Evolutionary conservation across 2,888 invertebrate species (phyloP).

Genomic region (Leptarthrus brevirostris): DNA sequence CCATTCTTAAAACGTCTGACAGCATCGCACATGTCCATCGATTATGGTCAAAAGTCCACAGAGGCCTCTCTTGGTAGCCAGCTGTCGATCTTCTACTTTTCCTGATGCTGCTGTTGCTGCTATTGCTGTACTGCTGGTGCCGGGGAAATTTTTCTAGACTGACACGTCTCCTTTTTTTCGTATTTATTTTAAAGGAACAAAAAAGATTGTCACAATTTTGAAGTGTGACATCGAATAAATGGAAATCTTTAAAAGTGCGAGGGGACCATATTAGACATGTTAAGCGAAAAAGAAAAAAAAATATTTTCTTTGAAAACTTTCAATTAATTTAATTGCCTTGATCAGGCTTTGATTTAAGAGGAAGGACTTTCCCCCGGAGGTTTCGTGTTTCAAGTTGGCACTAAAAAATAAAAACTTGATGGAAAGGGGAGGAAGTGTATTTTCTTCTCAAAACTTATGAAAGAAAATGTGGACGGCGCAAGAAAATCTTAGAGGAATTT

Average conservation of each 20-base stretch:
- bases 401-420: too few species aligned
- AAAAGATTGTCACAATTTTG: constrained; percentile 24
- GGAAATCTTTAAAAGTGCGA: constrained; percentile 11
- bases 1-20: constrained; percentile 30
- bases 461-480: too few species aligned
- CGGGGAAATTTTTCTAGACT: neutral
- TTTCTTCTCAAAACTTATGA: too few species aligned
- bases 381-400: too few species aligned
- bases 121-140: too few species aligned
- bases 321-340: neutral
- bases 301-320: neutral
- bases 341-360: neutral
- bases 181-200: constrained; percentile 28
- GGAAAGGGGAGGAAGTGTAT: too few species aligned
- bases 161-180: neutral
- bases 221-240: constrained; percentile 35
- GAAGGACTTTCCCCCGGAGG: too few species aligned
- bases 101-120: too few species aligned
- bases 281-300: neutral
- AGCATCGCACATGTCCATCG: constrained; percentile 46
- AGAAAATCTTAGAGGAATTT: too few species aligned
- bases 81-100: constrained; percentile 30
- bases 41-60: constrained; percentile 39
- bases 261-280: neutral
- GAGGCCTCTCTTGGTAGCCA: constrained; percentile 37